phyloP scores from a whole-genome alignment of 2,113 vertebrate species.

The Phoxinus phoxinus region DNA sequence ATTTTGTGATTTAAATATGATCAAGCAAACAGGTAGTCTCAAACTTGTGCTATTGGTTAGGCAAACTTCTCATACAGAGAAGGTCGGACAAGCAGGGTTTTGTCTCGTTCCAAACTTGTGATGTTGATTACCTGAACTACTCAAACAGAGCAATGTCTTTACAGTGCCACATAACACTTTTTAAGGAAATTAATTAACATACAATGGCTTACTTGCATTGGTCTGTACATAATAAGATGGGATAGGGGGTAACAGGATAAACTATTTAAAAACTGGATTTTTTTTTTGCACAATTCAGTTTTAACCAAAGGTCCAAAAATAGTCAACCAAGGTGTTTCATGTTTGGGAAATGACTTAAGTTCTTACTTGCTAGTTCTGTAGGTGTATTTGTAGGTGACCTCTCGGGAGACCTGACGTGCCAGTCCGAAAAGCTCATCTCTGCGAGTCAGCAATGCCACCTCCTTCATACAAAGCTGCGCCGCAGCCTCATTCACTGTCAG shows the following conservation, averaged over 20 bases:
- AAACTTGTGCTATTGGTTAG: background rate
- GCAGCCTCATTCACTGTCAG: slow-evolving; percentile 89
- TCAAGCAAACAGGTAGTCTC: background rate
- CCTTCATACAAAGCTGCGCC: slow-evolving; percentile 87
- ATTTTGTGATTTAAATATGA: background rate
- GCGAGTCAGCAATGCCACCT: slow-evolving; percentile 83
- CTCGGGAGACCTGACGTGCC: slow-evolving; percentile 85
- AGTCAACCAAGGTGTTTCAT: background rate
- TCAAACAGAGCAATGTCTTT: background rate
- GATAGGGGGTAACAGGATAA: background rate
- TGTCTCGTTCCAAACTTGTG: background rate
- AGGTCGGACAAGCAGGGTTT: background rate
- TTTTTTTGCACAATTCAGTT: slow-evolving; percentile 1
- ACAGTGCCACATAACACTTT: background rate
- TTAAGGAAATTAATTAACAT: background rate
- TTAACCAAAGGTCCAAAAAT: background rate
- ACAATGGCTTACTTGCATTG: too few species aligned
- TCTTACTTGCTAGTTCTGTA: slow-evolving; percentile 89
- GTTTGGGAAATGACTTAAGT: background rate
- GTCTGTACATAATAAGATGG: background rate
- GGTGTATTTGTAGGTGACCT: slow-evolving; percentile 91
- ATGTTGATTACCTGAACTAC: background rate
- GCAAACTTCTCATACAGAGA: background rate
- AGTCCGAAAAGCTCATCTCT: slow-evolving; percentile 88
- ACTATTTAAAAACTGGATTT: background rate